Base-by-base conservation (phyloP, 2,113 vertebrate species). In the Gopherus flavomarginatus region DNA sequence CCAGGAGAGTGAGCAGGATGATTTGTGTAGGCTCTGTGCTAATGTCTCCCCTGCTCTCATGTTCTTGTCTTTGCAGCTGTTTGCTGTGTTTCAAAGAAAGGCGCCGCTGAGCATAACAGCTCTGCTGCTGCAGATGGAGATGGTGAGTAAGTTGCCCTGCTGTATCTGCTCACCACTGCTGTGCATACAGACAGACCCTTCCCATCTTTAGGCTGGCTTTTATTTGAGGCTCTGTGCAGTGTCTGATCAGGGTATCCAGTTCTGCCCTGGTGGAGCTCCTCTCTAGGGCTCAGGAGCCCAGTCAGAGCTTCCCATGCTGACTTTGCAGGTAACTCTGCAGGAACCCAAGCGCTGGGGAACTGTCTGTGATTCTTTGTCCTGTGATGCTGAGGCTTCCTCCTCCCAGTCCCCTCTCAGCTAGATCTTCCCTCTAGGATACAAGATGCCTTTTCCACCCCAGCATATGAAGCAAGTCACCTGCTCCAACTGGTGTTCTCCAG, bases 51-150 rank as follows among this genome's bases (percentile, higher is more conserved):
- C 44, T 79, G 57, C 77, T 88, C 26, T 75, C 77, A 89, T 97
- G 81, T 94, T 85, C 90, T 54, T 98, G 88, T 97, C 95, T 95
- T 97, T 98, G 22, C 96, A 99, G 99, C 98, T 86, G 98, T 98
- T 82, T 99, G 99, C 96, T 99, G 99, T 97, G 98, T 99, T 93
- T 97, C 98, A 44, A 99, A 98, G 98, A 99, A 99, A 97, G 97
- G 97, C 26, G 94, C 98, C 21, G 94, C 98, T 42, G 99, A 99
- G 92, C 96, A 98, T 47, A 97, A 97, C 91, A 94, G 98, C 85
- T 94, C 98, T 77, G 98, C 97, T 87, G 97, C 98, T 94, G 98
- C 99, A 80, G 99, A 99, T 27, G 97, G 97, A 59, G 99, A 99
- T 0, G 99, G 99, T 99, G 89, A 98, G 98, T 97, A 89, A 93